Conservation (phyloP, 53 echinoderm and acorn worm species). For the Pentamera pediparva region DNA sequence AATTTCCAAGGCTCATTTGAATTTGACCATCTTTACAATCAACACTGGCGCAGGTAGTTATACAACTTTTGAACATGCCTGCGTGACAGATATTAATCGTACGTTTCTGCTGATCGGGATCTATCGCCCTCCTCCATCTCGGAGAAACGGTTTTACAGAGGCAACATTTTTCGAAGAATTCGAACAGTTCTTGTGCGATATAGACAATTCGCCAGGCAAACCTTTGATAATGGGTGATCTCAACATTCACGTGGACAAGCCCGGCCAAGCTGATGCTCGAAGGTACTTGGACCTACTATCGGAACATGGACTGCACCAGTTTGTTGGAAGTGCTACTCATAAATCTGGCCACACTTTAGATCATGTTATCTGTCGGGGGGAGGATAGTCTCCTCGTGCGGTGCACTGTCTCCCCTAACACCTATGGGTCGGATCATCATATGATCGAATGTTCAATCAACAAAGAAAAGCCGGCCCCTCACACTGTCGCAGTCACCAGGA, state of each 20-base stretch:
- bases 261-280: neutral
- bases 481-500: too few relatives aligned
- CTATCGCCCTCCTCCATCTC: neutral
- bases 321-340: neutral
- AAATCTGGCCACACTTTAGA: neutral
- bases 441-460: too few relatives aligned
- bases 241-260: neutral
- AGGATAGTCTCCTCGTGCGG: neutral
- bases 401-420: neutral
- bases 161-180: neutral
- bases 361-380: neutral
- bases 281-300: neutral
- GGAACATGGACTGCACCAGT: neutral
- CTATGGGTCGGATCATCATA: too few relatives aligned
- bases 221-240: too few relatives aligned
- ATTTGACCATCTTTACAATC: too few relatives aligned
- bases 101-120: too few relatives aligned
- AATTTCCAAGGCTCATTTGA: too few relatives aligned
- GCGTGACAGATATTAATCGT: too few relatives aligned
- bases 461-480: too few relatives aligned
- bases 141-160: neutral
- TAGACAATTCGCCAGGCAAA: neutral
- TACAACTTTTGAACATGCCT: too few relatives aligned
- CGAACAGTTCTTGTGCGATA: neutral
- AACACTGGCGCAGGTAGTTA: too few relatives aligned